Evolutionary conservation across 2,888 invertebrate species (phyloP), one percentile per base, ranked within the genome.

Genomic region (Cremastinae sp.): DNA sequence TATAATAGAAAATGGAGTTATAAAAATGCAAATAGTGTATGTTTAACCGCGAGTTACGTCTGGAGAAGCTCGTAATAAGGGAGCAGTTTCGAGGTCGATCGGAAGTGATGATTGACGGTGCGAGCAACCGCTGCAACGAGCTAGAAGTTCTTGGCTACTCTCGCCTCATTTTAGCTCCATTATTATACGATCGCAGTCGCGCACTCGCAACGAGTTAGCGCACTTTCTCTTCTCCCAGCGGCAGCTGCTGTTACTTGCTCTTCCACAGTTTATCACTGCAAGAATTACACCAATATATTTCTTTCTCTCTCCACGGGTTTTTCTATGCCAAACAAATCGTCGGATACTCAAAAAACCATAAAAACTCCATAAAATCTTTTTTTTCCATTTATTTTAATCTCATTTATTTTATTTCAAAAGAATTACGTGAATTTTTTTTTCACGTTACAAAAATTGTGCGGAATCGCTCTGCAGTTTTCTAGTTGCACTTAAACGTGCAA

Each of bases 91-190:
- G 86, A 86, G 85, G 86, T 86, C 86, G 84, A 80, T 82, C 78
- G 79, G 81, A 84, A 83, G 85, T 80, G 72, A 81, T 74, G 79
- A 80, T 80, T 76, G 76, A 69, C 55, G 76, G 72, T 69, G 72
- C 76, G 28, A 68, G 79, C 41, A 82, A 22, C 22, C 18, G 56
- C 35, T 28, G 12, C 12, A 39, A 8, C 53, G 43, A 85, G 82
- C 80, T 84, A 84, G 84, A 84, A 83, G 82, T 84, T 84, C 82
- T 84, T 78, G 84, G 84, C 84, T 83, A 86, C 85, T 85, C 85
- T 85, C 85, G 84, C 79, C 76, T 70, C 59, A 28, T 69, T 53
- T 22, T 41, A 47, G 53, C 10, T 53, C 20, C 14, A 70, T 69
- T 47, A 70, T 58, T 37, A 47, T 62, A 53, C 61, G 51, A 59